phyloP scores from a whole-genome alignment of 2,113 vertebrate genomes.

The Myotis yumanensis region DNA sequence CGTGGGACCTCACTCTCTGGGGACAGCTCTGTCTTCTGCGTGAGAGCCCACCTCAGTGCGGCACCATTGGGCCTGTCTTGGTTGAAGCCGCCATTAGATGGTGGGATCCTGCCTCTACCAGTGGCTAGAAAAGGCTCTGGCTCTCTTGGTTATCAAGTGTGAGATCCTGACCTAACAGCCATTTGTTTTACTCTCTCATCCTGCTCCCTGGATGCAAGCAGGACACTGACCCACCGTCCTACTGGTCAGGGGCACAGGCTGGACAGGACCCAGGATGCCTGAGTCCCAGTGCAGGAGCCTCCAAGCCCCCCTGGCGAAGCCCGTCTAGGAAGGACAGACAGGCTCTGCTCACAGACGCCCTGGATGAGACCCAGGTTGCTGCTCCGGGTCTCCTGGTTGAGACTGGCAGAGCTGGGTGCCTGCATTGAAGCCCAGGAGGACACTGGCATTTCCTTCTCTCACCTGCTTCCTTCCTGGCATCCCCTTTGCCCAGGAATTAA shows the following conservation, averaged over 20 bases:
- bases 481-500: neutral
- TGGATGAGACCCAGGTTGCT: neutral
- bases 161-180: neutral
- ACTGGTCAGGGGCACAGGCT: neutral
- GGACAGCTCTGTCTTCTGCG: neutral
- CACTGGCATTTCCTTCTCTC: neutral
- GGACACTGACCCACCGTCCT: neutral
- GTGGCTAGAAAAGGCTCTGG: neutral
- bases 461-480: neutral
- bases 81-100: neutral
- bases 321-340: neutral
- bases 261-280: neutral
- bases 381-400: neutral
- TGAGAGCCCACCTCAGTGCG: neutral
- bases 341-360: neutral
- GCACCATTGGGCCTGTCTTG: neutral
- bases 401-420: neutral
- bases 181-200: neutral
- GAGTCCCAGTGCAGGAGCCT: neutral
- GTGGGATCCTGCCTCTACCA: neutral
- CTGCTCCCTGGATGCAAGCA: neutral
- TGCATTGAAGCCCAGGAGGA: neutral
- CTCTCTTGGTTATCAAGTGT: neutral
- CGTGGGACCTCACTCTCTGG: neutral
- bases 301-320: neutral